Conservation (phyloP, 2,888 invertebrate species). For the Lasioglossum figueresi region DNA sequence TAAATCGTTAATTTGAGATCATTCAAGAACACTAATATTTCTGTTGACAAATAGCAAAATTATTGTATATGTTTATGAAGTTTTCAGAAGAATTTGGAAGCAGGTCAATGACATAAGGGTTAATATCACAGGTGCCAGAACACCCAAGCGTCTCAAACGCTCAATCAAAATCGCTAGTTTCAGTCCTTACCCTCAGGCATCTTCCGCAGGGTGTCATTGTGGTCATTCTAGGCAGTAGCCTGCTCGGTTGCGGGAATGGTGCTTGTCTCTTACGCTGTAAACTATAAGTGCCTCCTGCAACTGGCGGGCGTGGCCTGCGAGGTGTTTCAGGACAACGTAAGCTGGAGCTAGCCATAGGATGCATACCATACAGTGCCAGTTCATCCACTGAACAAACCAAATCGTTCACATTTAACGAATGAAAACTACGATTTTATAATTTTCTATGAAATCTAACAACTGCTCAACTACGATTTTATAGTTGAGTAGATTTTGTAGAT, state of each 20-base stretch:
- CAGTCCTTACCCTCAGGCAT: conserved; percentile 51
- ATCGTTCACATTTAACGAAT: neutral
- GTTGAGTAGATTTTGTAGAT: no score
- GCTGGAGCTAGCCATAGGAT: neutral
- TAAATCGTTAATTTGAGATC: no score
- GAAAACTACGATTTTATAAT: neutral
- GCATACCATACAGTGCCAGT: neutral
- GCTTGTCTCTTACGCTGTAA: neutral
- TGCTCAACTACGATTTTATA: no score
- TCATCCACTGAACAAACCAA: neutral
- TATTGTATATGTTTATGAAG: no score
- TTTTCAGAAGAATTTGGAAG: neutral
- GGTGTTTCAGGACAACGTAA: neutral
- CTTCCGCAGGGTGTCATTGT: conserved; percentile 52
- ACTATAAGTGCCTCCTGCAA: neutral
- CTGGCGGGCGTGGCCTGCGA: neutral
- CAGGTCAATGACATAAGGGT: neutral
- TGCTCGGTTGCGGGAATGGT: neutral
- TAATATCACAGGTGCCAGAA: neutral
- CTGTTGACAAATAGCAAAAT: no score
- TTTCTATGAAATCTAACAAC: neutral
- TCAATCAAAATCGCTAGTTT: neutral
- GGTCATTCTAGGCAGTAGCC: conserved; percentile 32
- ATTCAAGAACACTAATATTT: no score
- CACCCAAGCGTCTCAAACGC: neutral